Evolutionary conservation across 1,140 invertebrate genomes (phyloP).

Genomic region (Elymnias hypermnestra): DNA sequence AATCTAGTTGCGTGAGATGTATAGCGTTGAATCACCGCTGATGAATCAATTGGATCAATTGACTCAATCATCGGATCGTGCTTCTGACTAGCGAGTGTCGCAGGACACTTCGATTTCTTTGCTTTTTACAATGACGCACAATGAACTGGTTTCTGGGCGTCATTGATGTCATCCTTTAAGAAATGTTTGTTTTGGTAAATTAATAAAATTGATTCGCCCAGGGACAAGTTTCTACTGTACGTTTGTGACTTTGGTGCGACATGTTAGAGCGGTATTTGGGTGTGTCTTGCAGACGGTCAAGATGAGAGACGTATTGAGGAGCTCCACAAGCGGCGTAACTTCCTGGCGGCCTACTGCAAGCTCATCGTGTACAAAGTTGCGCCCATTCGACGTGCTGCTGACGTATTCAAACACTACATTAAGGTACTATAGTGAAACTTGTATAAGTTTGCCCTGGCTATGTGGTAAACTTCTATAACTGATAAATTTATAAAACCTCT

Average conservation of each 20-base stretch:
- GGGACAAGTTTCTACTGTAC: no score
- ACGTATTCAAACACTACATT: constrained; percentile 98
- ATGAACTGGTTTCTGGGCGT: constrained; percentile 10
- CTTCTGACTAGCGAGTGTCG: constrained; percentile 3
- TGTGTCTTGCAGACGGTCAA: constrained; percentile 86
- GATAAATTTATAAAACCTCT: no score
- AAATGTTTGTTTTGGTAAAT: no score
- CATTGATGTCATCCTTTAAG: no score
- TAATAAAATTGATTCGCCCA: no score
- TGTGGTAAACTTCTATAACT: no score
- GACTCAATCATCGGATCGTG: background rate
- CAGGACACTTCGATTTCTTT: constrained; percentile 1
- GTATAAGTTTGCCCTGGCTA: no score
- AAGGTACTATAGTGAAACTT: constrained; percentile 78
- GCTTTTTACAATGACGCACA: constrained; percentile 9
- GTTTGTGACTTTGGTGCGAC: no score
- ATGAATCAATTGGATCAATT: background rate
- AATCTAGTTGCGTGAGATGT: constrained; percentile 12
- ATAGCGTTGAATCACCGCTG: constrained; percentile 6
- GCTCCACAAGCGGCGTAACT: constrained; percentile 96
- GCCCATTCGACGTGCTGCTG: constrained; percentile 92
- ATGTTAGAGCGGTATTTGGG: no score
- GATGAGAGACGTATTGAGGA: constrained; percentile 98
- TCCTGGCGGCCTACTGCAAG: constrained; percentile 97
- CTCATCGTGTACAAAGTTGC: constrained; percentile 98